phyloP scores from a whole-genome alignment of 2,113 vertebrate genomes.

The Otus sunia region DNA sequence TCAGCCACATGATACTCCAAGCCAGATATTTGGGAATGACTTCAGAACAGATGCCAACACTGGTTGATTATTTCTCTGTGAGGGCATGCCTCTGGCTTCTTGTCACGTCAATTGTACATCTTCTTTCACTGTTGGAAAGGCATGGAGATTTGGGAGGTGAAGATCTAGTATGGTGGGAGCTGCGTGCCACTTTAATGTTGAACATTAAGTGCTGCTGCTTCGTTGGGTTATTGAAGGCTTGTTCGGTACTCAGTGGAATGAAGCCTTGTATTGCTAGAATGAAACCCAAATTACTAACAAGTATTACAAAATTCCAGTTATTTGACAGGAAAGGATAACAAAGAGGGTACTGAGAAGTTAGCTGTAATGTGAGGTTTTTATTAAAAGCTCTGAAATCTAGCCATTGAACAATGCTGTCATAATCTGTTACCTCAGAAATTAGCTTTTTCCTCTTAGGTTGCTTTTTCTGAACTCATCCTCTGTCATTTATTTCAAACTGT shows the following conservation, averaged over 20 bases:
- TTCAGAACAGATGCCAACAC: not conserved
- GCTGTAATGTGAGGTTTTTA: not conserved
- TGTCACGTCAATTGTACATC: not conserved
- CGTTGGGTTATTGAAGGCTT: not conserved
- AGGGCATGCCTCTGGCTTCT: not conserved
- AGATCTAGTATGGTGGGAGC: not conserved
- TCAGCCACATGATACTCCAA: not conserved
- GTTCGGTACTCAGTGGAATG: not conserved
- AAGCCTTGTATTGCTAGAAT: not conserved
- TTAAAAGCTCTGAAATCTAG: not conserved
- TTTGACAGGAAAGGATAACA: not conserved
- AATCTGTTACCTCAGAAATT: not conserved
- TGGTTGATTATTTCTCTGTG: not conserved
- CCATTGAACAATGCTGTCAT: not conserved
- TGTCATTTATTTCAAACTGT: not conserved
- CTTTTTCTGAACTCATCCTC: not conserved
- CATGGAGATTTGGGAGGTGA: not conserved
- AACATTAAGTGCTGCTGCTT: not conserved
- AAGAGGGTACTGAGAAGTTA: not conserved
- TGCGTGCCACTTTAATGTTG: not conserved
- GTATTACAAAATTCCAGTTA: not conserved
- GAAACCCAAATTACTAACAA: not conserved
- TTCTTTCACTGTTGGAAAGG: not conserved
- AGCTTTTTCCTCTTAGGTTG: not conserved
- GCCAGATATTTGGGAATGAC: not conserved